Conservation (phyloP, 2,888 invertebrate species). For the Pollenia griseotomentosa region DNA sequence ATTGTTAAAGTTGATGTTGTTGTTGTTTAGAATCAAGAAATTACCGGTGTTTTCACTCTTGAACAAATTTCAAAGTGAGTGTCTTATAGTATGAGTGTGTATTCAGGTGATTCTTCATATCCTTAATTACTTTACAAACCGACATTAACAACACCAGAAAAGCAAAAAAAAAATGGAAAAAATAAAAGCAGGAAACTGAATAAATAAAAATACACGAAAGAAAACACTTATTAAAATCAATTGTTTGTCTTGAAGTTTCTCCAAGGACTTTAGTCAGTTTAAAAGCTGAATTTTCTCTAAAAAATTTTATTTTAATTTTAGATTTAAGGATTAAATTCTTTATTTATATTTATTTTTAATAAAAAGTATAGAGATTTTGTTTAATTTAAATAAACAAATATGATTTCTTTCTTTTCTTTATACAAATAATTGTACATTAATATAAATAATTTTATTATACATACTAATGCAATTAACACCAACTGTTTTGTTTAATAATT, state of each 20-base stretch:
- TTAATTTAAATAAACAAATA: too few species aligned
- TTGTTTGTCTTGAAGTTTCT: constrained; percentile 14
- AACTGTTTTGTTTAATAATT: neutral
- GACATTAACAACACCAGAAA: constrained; percentile 31
- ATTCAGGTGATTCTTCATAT: constrained; percentile 68
- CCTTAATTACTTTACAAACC: constrained; percentile 68
- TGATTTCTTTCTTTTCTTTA: too few species aligned
- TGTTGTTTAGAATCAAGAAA: constrained; percentile 47
- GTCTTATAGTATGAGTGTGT: constrained; percentile 17
- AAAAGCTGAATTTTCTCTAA: too few species aligned
- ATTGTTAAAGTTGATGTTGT: constrained; percentile 20
- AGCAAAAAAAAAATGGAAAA: neutral
- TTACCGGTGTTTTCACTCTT: constrained; percentile 65
- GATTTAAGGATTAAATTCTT: too few species aligned
- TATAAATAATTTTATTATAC: neutral
- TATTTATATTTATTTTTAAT: too few species aligned
- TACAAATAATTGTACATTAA: neutral
- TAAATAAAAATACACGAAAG: constrained; percentile 16
- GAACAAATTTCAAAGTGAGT: constrained; percentile 37
- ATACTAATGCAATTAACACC: neutral
- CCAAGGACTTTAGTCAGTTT: neutral
- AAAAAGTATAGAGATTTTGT: too few species aligned
- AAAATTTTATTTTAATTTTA: too few species aligned
- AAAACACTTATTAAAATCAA: constrained; percentile 33
- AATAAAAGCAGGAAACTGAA: neutral